Base-by-base conservation (phyloP, 1,140 invertebrate genomes). In the Arion vulgaris region DNA sequence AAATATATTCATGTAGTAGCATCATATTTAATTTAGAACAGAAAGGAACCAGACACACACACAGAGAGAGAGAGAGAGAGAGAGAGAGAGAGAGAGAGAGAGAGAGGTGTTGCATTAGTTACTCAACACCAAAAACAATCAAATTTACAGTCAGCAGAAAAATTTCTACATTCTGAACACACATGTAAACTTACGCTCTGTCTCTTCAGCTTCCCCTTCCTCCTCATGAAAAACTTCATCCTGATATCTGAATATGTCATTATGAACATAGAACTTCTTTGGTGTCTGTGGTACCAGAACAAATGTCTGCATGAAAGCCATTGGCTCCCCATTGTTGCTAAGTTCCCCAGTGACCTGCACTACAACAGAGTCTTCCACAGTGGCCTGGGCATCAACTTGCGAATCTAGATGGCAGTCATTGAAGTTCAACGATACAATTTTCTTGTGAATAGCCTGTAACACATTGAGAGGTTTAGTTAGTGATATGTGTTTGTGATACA, bases 181-280 rank as follows among this genome's bases (percentile, higher is more conserved):
- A n/a, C n/a, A n/a, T n/a, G n/a, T n/a, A 57, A 4, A 94, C 87
- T 95, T 95, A 80, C 79, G n/a, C 23, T 80, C 79, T 49, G 66
- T 19, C 34, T 94, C 94, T 77, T 95, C 95, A 34, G 93, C 94
- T 84, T 96, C 93, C 19, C 86, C 94, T 92, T 96, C 96, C 87
- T 96, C 96, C 88, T 97, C 96, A 79, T 94, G 94, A 87, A 95
- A 95, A 51, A 96, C 94, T 86, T 96, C 95, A 92, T 96, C 96
- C 94, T 99, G 98, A 91, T 99, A 99, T 78, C 98, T 96, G 93
- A 99, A 99, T 90, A 99, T 99, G 92, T 99, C 98, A 93, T 99
- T 99, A 91, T 98, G 97, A 32, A 99, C 98, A 91, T 99, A 99
- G 93, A 98, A 99, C 93, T 98, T 97, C 93, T 98, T 98, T 36